phyloP scores from a whole-genome alignment of 2,113 vertebrate species.

The Eonycteris spelaea region DNA sequence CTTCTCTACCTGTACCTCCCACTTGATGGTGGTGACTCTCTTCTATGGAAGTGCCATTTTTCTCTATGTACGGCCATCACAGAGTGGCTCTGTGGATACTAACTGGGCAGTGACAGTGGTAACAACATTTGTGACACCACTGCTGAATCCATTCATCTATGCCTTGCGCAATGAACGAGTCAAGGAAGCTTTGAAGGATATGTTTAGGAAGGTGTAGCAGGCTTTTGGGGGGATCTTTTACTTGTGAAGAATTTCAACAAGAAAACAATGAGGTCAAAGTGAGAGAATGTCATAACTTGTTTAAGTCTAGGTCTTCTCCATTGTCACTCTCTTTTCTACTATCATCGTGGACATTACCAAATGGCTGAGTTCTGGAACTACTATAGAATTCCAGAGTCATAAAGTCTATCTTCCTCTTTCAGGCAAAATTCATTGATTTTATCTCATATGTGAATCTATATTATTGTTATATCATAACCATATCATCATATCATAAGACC shows the following conservation, averaged over 20 bases:
- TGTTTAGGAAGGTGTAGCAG: conserved; percentile 15
- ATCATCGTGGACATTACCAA: background rate
- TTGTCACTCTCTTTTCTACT: background rate
- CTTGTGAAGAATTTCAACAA: background rate
- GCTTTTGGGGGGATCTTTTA: background rate
- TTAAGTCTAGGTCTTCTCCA: background rate
- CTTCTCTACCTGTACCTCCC: conserved; percentile 69
- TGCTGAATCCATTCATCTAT: conserved; percentile 74
- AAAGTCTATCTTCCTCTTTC: background rate
- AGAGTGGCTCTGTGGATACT: conserved; percentile 45
- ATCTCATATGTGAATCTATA: background rate
- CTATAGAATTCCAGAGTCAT: background rate
- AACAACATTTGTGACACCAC: conserved; percentile 67
- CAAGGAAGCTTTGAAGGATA: conserved; percentile 54
- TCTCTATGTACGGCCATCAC: conserved; percentile 64
- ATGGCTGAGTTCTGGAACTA: background rate
- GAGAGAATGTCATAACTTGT: background rate
- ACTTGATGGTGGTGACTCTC: conserved; percentile 68
- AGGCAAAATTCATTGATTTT: conserved; percentile 1
- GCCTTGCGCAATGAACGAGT: conserved; percentile 58
- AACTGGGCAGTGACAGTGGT: conserved; percentile 67
- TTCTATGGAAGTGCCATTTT: conserved; percentile 71
- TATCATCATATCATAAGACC: background rate
- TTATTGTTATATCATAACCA: background rate
- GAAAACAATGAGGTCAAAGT: background rate